These are phyloP conservation scores for Thereva nobilitata DNA, from an alignment of 2,888 invertebrate species.

Conservation along the genomic window DNA sequence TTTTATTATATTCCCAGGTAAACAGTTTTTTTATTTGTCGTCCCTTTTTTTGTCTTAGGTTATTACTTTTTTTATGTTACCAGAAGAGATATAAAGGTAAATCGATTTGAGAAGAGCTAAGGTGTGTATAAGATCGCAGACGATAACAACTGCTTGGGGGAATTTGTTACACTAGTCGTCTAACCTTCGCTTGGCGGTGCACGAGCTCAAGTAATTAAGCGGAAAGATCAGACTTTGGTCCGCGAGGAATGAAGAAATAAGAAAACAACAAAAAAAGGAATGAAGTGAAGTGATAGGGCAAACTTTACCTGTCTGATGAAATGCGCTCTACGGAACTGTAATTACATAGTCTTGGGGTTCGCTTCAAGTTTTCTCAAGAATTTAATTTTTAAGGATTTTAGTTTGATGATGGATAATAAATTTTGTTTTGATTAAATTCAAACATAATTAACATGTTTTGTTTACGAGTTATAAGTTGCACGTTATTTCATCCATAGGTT, in stretches of 20 bases:
- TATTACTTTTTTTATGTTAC: constrained; percentile 11
- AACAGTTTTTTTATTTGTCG: neutral
- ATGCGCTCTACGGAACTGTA: constrained; percentile 11
- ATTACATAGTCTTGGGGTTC: neutral
- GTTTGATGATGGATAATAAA: too few relatives aligned
- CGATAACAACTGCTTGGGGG: constrained; percentile 25
- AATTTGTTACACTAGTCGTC: constrained; percentile 8
- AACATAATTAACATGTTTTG: too few relatives aligned
- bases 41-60: constrained; percentile 9
- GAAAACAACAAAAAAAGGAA: too few relatives aligned
- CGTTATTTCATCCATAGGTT: too few relatives aligned
- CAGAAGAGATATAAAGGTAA: constrained; percentile 14
- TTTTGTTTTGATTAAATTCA: too few relatives aligned
- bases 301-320: constrained; percentile 13
- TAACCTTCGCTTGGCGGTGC: constrained; percentile 2
- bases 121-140: constrained; percentile 23
- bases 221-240: constrained; percentile 5
- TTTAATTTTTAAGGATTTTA: too few relatives aligned
- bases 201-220: constrained; percentile 25
- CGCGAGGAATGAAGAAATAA: neutral
- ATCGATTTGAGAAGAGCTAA: constrained; percentile 20
- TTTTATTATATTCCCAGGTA: constrained; percentile 9
- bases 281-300: constrained; percentile 11
- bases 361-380: too few relatives aligned
- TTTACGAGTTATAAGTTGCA: too few relatives aligned